A percentile compares a stretch with the other conserved stretches of the same genome.
Evolutionary conservation across 2,113 vertebrate species (phyloP).

Genomic region (Cyprinodon brontotheroides): DNA sequence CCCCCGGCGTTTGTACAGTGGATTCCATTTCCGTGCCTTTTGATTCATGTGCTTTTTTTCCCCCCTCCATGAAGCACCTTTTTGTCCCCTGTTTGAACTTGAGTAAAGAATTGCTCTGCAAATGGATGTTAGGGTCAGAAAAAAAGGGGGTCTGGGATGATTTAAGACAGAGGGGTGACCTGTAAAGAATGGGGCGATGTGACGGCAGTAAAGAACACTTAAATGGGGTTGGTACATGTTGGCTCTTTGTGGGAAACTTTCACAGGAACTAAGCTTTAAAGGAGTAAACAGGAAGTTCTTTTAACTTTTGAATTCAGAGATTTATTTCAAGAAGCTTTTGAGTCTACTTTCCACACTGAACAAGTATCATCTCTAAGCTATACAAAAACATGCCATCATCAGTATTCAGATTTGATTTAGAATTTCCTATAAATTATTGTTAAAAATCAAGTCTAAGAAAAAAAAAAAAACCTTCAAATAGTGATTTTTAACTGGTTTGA

Average conservation of each 20-base stretch:
- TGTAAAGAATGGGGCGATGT: slow-evolving; percentile 30
- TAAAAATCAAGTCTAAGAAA: too few species aligned
- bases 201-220: slow-evolving; percentile 39
- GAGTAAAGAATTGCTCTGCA: slow-evolving; percentile 56
- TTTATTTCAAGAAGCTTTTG: background rate
- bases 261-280: background rate
- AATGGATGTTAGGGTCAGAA: slow-evolving; percentile 61
- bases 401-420: background rate
- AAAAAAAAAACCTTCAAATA: background rate
- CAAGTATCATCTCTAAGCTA: background rate
- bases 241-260: background rate
- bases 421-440: background rate
- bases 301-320: background rate
- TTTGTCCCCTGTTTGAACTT: slow-evolving; percentile 71
- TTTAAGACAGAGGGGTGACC: slow-evolving; percentile 12
- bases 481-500: background rate
- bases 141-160: slow-evolving; percentile 44
- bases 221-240: slow-evolving; percentile 22
- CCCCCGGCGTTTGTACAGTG: slow-evolving; percentile 69
- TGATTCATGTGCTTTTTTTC: slow-evolving; percentile 56
- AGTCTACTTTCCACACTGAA: background rate
- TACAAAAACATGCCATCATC: too few species aligned
- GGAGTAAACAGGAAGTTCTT: slow-evolving; percentile 1
- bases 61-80: slow-evolving; percentile 55
- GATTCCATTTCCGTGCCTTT: slow-evolving; percentile 74